phyloP scores from a whole-genome alignment of 2,888 invertebrate species.

The Spodoptera picta region DNA sequence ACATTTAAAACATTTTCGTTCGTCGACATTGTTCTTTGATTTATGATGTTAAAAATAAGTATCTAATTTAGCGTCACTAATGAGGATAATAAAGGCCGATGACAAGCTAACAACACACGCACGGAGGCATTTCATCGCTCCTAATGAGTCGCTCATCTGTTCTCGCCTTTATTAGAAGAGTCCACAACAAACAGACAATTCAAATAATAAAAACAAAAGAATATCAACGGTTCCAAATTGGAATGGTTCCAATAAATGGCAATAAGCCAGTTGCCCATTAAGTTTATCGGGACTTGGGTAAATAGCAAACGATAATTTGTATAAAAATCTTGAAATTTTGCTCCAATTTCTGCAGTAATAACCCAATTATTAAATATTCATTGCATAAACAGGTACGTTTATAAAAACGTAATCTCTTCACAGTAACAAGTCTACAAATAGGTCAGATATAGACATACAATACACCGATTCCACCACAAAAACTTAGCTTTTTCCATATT shows the following conservation, averaged over 20 bases:
- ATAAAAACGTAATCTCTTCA: too few species aligned
- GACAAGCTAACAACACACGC: constrained; percentile 2
- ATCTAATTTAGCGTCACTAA: constrained; percentile 4
- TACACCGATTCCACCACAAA: too few species aligned
- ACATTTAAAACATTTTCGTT: not conserved
- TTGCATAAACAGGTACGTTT: too few species aligned
- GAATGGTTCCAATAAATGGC: constrained; percentile 36
- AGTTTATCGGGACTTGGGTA: constrained; percentile 14
- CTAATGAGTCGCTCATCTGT: not conserved
- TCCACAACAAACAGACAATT: constrained; percentile 1
- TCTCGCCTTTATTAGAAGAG: not conserved
- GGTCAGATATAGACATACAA: too few species aligned
- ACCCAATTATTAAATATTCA: too few species aligned
- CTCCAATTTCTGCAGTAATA: too few species aligned
- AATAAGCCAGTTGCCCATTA: constrained; percentile 18
- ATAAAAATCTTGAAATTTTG: too few species aligned
- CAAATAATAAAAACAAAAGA: constrained; percentile 10
- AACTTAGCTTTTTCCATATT: too few species aligned
- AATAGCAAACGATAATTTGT: constrained; percentile 4
- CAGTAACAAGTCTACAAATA: too few species aligned
- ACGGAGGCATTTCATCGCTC: constrained; percentile 1
- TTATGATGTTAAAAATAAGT: constrained; percentile 6
- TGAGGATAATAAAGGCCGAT: constrained; percentile 1
- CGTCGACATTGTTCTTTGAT: not conserved
- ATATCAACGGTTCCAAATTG: constrained; percentile 27